Evolutionary conservation across 2,888 invertebrate genomes (phyloP).

Genomic region (Metellina segmentata): DNA sequence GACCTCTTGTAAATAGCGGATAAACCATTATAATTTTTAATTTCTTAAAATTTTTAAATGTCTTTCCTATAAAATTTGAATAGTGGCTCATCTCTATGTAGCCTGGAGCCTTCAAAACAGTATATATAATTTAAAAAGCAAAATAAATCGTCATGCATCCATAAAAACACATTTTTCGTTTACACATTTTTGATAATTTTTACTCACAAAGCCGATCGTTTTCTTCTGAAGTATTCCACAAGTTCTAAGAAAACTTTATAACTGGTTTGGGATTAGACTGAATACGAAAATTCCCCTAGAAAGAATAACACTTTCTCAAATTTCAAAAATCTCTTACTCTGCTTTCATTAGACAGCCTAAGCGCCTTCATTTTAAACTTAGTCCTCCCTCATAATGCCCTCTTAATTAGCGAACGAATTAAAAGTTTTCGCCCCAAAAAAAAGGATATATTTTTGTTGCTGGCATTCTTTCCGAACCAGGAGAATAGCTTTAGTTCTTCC

Average conservation of each 20-base stretch:
- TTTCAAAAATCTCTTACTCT: not conserved
- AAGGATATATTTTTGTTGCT: not conserved
- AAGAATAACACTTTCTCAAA: not conserved
- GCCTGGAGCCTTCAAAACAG: no score
- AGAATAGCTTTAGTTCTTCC: constrained; percentile 33
- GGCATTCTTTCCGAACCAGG: not conserved
- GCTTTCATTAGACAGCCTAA: not conserved
- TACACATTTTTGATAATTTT: no score
- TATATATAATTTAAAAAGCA: no score
- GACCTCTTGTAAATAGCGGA: no score
- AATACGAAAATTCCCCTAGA: not conserved
- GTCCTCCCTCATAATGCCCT: constrained; percentile 21
- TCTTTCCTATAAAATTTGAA: no score
- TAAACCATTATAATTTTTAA: no score
- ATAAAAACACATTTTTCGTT: no score
- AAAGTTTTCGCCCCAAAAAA: constrained; percentile 13
- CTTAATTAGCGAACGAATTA: constrained; percentile 45
- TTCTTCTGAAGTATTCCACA: not conserved
- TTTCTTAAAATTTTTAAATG: no score
- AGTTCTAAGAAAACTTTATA: not conserved
- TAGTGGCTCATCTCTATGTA: no score
- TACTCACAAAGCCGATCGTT: no score
- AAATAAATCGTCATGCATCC: no score
- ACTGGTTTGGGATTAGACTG: not conserved
- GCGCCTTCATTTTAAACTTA: not conserved